These are phyloP conservation scores for Megalopta genalis DNA, from an alignment of 1,140 invertebrate genomes.

Conservation along the genomic window DNA sequence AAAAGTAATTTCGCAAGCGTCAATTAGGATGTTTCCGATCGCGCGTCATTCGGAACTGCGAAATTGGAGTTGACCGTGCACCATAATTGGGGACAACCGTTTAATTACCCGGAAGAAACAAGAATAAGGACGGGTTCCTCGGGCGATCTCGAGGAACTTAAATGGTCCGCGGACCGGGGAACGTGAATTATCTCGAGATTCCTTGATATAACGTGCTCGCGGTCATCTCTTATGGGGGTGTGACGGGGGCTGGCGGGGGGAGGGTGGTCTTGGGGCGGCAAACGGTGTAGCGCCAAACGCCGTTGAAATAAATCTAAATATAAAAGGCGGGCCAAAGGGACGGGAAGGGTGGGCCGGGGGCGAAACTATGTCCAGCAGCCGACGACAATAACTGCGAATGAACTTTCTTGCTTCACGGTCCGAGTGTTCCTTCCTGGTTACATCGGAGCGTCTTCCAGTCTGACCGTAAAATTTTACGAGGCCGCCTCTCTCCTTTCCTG, in stretches of 20 bases:
- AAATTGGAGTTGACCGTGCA: too few species aligned
- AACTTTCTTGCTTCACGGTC: slow-evolving; percentile 57
- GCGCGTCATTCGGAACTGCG: too few species aligned
- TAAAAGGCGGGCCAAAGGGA: slow-evolving; percentile 30
- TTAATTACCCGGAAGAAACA: too few species aligned
- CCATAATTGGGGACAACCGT: too few species aligned
- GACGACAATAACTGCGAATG: slow-evolving; percentile 50
- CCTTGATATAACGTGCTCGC: background rate
- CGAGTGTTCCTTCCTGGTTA: slow-evolving; percentile 43
- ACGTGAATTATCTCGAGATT: background rate
- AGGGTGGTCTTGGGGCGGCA: too few species aligned
- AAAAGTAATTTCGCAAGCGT: too few species aligned
- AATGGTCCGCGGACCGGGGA: too few species aligned
- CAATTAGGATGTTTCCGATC: too few species aligned
- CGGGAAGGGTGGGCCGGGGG: background rate
- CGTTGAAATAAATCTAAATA: slow-evolving; percentile 65
- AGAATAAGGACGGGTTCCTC: too few species aligned
- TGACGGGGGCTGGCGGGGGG: too few species aligned
- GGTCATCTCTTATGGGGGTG: too few species aligned
- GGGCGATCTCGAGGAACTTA: too few species aligned
- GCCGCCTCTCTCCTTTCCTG: background rate
- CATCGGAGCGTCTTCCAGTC: slow-evolving; percentile 20
- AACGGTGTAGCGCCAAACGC: slow-evolving; percentile 28
- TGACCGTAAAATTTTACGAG: slow-evolving; percentile 62
- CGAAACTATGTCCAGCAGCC: slow-evolving; percentile 41